phyloP scores from a whole-genome alignment of 2,888 invertebrate species.

The Lasioglossum leucozonium region DNA sequence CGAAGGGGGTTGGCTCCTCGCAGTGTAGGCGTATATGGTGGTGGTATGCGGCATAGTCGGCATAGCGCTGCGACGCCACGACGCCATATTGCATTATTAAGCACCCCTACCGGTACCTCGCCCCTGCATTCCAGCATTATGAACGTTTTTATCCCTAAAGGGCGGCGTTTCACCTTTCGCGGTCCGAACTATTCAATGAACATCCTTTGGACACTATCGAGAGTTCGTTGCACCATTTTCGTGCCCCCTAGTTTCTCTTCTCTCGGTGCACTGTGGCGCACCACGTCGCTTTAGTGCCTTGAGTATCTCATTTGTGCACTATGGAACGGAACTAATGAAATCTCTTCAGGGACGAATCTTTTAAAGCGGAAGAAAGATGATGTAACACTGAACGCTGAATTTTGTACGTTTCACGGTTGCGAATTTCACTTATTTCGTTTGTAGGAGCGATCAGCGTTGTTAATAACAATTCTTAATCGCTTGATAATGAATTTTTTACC shows the following conservation, averaged over 20 bases:
- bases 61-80: conserved; percentile 82
- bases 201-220: conserved; percentile 2
- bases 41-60: conserved; percentile 83
- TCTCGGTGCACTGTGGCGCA: not conserved
- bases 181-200: conserved; percentile 23
- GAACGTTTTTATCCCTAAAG: conserved; percentile 81
- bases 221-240: conserved; percentile 16
- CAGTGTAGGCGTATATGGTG: conserved; percentile 79
- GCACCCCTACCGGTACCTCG: conserved; percentile 72
- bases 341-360: not conserved
- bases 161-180: conserved; percentile 53
- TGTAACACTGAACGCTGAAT: too few relatives aligned
- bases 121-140: conserved; percentile 83
- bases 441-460: not conserved
- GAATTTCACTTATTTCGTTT: too few relatives aligned
- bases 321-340: not conserved
- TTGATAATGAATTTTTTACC: too few relatives aligned
- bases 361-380: not conserved
- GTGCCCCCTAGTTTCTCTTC: not conserved
- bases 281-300: not conserved
- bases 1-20: conserved; percentile 36
- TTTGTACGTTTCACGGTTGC: not conserved
- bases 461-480: too few relatives aligned
- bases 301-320: not conserved
- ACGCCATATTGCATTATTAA: conserved; percentile 84